phyloP scores from a whole-genome alignment of 1,140 invertebrate species.

The Cheumatopsyche charites region DNA sequence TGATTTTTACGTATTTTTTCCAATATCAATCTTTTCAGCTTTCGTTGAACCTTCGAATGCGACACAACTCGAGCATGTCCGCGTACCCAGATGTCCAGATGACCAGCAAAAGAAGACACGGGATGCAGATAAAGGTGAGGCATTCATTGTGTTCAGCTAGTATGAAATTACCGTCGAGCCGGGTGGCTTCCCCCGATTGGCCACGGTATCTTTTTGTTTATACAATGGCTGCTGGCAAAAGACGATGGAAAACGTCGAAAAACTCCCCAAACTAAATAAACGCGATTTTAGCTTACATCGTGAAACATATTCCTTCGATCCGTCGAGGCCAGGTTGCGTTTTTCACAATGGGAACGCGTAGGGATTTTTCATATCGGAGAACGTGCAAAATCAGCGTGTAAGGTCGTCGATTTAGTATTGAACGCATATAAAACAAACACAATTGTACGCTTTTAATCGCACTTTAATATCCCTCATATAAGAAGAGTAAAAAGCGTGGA shows the following conservation, averaged over 20 bases:
- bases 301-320: no score
- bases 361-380: no score
- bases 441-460: neutral
- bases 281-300: no score
- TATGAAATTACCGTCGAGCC: slow-evolving; percentile 46
- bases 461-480: neutral
- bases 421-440: slow-evolving; percentile 7
- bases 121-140: slow-evolving; percentile 28
- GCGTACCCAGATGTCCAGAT: slow-evolving; percentile 26
- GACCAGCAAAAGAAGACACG: slow-evolving; percentile 31
- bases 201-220: slow-evolving; percentile 44
- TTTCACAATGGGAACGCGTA: no score
- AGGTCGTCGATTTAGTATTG: neutral
- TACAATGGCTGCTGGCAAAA: slow-evolving; percentile 34
- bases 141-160: slow-evolving; percentile 40
- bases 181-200: slow-evolving; percentile 46
- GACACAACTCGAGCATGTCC: slow-evolving; percentile 20
- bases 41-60: no score
- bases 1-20: slow-evolving; percentile 6
- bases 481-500: neutral
- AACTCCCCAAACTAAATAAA: slow-evolving; percentile 3
- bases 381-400: neutral
- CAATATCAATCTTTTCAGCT: no score
- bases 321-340: no score
- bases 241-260: slow-evolving; percentile 18